A percentile compares a stretch with the other conserved stretches of the same genome.
Conservation (phyloP, 2,888 invertebrate species). For the Drosophila infuscata region DNA sequence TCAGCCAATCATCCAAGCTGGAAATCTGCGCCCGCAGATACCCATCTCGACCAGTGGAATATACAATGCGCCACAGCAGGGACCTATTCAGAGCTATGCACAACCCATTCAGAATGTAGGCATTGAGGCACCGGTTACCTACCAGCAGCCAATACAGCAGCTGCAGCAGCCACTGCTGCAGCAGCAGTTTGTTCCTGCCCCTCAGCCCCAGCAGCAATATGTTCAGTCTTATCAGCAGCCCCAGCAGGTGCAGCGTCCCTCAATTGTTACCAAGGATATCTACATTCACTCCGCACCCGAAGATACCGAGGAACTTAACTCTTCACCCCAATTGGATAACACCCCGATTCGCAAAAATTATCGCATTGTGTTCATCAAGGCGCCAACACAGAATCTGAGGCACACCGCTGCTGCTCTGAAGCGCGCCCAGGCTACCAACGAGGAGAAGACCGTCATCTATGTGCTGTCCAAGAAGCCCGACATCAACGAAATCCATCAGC, state of each 20-base stretch:
- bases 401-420: slow-evolving; percentile 83
- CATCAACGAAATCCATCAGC: slow-evolving; percentile 86
- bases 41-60: slow-evolving; percentile 67
- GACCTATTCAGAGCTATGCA: slow-evolving; percentile 28
- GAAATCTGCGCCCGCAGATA: slow-evolving; percentile 70
- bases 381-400: slow-evolving; percentile 84
- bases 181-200: slow-evolving; percentile 34
- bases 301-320: slow-evolving; percentile 77
- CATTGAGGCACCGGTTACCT: slow-evolving; percentile 8
- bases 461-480: slow-evolving; percentile 84
- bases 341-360: slow-evolving; percentile 83
- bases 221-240: slow-evolving; percentile 44
- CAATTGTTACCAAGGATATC: slow-evolving; percentile 83
- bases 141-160: slow-evolving; percentile 33
- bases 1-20: slow-evolving; percentile 42
- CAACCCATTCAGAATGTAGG: slow-evolving; percentile 34
- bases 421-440: slow-evolving; percentile 78
- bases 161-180: slow-evolving; percentile 31
- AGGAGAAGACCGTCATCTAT: slow-evolving; percentile 85
- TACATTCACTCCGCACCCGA: slow-evolving; percentile 84
- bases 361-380: slow-evolving; percentile 85
- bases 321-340: slow-evolving; percentile 57
- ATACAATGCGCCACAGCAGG: slow-evolving; percentile 56
- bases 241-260: slow-evolving; percentile 67
- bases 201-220: slow-evolving; percentile 41